Conservation (phyloP, 2,113 vertebrate genomes). For the Paralichthys olivaceus region DNA sequence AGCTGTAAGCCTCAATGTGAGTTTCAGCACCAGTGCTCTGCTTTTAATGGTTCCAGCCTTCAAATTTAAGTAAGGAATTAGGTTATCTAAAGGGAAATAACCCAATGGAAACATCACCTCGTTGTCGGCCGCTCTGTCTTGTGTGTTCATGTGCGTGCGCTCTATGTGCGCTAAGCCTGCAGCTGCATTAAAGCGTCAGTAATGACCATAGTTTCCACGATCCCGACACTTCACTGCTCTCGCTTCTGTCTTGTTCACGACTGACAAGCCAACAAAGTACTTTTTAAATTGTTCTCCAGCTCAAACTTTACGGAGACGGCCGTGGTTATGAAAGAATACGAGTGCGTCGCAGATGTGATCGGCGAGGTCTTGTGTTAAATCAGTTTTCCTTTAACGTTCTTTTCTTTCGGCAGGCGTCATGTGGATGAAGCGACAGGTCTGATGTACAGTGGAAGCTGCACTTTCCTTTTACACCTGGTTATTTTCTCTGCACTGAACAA, state of each 20-base stretch:
- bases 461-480: too few relatives aligned
- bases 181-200: constrained; percentile 41
- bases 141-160: not conserved
- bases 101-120: constrained; percentile 56
- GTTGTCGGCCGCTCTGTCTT: not conserved
- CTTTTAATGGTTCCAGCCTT: constrained; percentile 65
- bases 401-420: too few relatives aligned
- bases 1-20: constrained; percentile 64
- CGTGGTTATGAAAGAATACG: constrained; percentile 40
- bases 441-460: too few relatives aligned
- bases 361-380: not conserved
- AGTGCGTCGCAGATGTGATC: constrained; percentile 13
- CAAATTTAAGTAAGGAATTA: constrained; percentile 69
- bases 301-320: constrained; percentile 45
- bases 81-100: constrained; percentile 60
- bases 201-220: constrained; percentile 39
- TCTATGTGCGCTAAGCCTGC: constrained; percentile 39
- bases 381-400: not conserved
- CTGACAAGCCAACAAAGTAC: constrained; percentile 39
- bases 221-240: constrained; percentile 25
- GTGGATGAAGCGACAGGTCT: too few relatives aligned
- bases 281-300: constrained; percentile 23
- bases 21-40: constrained; percentile 66
- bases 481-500: too few relatives aligned
- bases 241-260: constrained; percentile 26